Evolutionary conservation across 1,140 invertebrate genomes (phyloP), one percentile per base, ranked within the genome.

Genomic region (Aphidius gifuensis): DNA sequence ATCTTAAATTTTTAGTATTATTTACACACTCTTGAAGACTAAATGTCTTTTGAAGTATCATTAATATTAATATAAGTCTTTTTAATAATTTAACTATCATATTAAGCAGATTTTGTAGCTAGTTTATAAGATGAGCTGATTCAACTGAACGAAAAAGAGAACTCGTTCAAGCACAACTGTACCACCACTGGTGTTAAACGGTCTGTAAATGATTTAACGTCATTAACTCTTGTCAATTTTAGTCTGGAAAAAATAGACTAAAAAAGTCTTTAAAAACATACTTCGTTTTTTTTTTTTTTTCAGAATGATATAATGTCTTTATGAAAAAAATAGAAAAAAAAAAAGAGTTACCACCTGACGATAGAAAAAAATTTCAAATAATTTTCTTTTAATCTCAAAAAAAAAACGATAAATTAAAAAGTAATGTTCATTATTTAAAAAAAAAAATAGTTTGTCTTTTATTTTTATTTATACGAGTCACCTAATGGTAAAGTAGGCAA

Each of bases 1-100:
- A 51, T 62, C 71, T 62, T 8, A 39, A 46, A 50, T 6, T 55
- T 9, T 58, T 23, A 9, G 48, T 54, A 6, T 64, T 59, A 53
- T 64, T 60, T 16, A 23, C n/a, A 56, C 47, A 59, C 8, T 53
- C 21, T 4, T 16, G 47, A 38, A 47, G 54, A 40, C 46, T 50
- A 32, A 54, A n/a, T 16, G 38, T 49, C 21, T 53, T 4, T 7
- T 9, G 5, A n/a, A 64, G 21, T 8, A 40, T 40, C 9, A 39
- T 40, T 60, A 54, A 53, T 21, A 61, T 48, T 39, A 61, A 48
- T 38, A 54, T 40, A 50, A 48, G 21, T 6, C 38, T 8, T 9
- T n/a, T 59, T 39, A 5, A 23, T 32, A 46, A 45, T 46, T 58
- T 55, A 42, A 42, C 40, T 40, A 55, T 55, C 11, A 9, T 43